A percentile compares a stretch with the other conserved stretches of the same genome.
Evolutionary conservation across 2,888 invertebrate species (phyloP).

Genomic region (Calliscelio sp.): DNA sequence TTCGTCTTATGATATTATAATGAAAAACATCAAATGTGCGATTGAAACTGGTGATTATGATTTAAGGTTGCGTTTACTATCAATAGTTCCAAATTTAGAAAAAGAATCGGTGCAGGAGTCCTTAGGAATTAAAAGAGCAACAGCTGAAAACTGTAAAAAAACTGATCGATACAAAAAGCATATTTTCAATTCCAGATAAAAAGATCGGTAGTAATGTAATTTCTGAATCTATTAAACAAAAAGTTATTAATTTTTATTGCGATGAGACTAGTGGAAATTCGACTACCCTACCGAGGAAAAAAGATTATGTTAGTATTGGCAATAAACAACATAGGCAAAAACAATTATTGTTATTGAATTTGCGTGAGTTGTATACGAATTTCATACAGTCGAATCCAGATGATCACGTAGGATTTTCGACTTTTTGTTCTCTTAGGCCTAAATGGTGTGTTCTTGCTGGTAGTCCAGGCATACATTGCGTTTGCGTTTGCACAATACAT

Average conservation of each 20-base stretch:
- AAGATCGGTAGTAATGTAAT: slow-evolving; percentile 5
- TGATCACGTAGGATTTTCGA: slow-evolving; percentile 2
- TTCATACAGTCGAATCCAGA: not conserved
- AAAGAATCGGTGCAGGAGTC: not conserved
- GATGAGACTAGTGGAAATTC: slow-evolving; percentile 22
- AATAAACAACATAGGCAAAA: slow-evolving; percentile 15
- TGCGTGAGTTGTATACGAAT: not conserved
- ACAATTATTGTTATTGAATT: slow-evolving; percentile 16
- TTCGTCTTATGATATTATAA: not conserved
- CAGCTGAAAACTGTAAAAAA: slow-evolving; percentile 2
- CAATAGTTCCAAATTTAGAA: slow-evolving; percentile 10
- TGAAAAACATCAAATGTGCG: not conserved
- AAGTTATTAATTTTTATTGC: slow-evolving; percentile 20
- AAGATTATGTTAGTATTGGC: slow-evolving; percentile 22
- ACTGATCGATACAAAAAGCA: not conserved
- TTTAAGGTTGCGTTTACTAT: not conserved
- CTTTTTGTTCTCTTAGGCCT: not conserved
- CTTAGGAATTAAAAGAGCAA: slow-evolving; percentile 1
- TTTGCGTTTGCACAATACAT: slow-evolving; percentile 22
- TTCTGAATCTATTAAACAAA: slow-evolving; percentile 12
- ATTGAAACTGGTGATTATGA: not conserved
- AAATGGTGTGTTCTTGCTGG: slow-evolving; percentile 21
- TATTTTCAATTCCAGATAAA: not conserved
- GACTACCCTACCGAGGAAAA: slow-evolving; percentile 17
- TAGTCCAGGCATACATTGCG: not conserved